These are phyloP conservation scores for Pseudoips prasinana DNA, from an alignment of 2,888 invertebrate species.

Conservation along the genomic window DNA sequence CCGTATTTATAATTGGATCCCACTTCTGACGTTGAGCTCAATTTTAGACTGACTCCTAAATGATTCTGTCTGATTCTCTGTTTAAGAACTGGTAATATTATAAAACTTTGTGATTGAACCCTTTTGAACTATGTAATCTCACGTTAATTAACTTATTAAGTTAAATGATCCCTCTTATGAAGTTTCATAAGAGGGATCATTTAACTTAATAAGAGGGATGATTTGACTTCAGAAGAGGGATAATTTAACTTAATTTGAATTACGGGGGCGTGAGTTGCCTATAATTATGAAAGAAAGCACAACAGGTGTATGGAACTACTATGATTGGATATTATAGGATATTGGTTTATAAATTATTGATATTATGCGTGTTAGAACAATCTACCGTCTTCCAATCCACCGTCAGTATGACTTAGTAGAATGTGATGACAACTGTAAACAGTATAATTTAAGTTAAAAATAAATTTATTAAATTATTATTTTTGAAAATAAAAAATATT, in stretches of 20 bases:
- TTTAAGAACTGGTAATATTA: too few relatives aligned
- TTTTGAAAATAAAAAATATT: conserved; percentile 45
- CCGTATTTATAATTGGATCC: too few relatives aligned
- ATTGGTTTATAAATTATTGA: neutral
- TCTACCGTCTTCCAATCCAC: neutral
- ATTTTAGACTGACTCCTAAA: too few relatives aligned
- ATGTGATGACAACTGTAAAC: conserved; percentile 45
- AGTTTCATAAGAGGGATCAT: neutral
- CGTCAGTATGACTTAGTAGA: conserved; percentile 7
- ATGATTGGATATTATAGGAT: neutral
- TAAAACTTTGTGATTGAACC: too few relatives aligned
- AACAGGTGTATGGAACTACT: neutral
- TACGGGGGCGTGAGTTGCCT: neutral
- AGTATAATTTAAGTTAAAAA: conserved; percentile 38
- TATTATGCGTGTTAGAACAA: conserved; percentile 28
- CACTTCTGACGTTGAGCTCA: too few relatives aligned
- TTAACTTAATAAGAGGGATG: too few relatives aligned
- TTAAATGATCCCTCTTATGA: too few relatives aligned
- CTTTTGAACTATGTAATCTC: too few relatives aligned
- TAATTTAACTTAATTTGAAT: neutral
- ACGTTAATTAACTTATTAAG: too few relatives aligned
- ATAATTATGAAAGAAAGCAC: neutral
- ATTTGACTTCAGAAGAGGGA: too few relatives aligned
- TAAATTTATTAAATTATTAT: conserved; percentile 58
- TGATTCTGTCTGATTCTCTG: too few relatives aligned